Percentiles rank a stretch among this genome's conserved stretches.
phyloP scores from a whole-genome alignment of 2,113 vertebrate species.

The Synodontis membranacea region DNA sequence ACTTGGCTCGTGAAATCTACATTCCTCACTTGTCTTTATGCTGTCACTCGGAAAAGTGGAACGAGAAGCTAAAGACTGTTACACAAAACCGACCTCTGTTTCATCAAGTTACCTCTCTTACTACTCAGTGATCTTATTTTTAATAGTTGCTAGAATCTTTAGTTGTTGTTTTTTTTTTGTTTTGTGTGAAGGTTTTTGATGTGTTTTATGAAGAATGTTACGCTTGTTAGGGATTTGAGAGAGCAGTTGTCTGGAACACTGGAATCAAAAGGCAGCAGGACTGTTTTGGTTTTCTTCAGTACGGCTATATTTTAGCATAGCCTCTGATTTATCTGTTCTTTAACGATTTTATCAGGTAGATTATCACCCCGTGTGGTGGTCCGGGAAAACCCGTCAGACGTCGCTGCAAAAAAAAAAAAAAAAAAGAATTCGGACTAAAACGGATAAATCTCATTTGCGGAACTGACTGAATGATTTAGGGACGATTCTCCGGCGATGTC shows the following conservation, averaged over 20 bases:
- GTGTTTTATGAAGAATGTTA: neutral
- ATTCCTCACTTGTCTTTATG: constrained; percentile 28
- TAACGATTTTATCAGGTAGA: neutral
- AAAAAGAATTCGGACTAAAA: too few species aligned
- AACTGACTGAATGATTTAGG: neutral
- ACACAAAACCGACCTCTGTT: constrained; percentile 21
- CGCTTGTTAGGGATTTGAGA: neutral
- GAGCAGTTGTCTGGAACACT: constrained; percentile 28
- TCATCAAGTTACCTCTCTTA: constrained; percentile 16
- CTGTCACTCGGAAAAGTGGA: neutral
- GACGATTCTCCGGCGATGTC: neutral
- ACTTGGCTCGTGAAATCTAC: neutral
- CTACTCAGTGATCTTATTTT: constrained; percentile 34
- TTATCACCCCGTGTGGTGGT: neutral
- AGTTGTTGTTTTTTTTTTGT: too few species aligned
- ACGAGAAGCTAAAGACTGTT: constrained; percentile 39
- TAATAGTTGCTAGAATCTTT: neutral
- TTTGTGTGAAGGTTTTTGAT: neutral
- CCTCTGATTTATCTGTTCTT: neutral
- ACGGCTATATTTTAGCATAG: neutral
- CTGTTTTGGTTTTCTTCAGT: constrained; percentile 29
- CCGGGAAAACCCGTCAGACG: neutral
- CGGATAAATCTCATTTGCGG: neutral
- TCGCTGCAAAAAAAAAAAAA: neutral
- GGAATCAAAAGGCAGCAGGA: constrained; percentile 39